Conservation (phyloP, 2,113 vertebrate genomes). For the Paradoxurus hermaphroditus region DNA sequence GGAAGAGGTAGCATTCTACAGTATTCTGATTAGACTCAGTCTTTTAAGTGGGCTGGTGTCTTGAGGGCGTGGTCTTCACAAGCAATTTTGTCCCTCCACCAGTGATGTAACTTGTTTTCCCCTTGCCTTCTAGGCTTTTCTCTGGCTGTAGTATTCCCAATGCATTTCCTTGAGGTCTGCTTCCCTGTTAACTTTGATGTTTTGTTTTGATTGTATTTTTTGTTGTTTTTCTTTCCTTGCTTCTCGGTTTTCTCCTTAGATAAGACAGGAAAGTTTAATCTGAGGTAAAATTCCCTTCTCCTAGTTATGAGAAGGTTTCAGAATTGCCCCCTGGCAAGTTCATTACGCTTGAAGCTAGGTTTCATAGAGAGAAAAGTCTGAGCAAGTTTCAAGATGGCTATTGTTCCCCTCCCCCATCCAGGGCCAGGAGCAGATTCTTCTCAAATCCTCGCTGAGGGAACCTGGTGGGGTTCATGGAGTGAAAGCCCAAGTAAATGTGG, state of each 20-base stretch:
- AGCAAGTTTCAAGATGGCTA: neutral
- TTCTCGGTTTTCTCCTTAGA: neutral
- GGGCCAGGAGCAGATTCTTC: neutral
- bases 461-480: neutral
- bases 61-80: neutral
- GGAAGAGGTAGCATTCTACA: neutral
- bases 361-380: neutral
- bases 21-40: neutral
- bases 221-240: neutral
- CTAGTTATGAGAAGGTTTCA: neutral
- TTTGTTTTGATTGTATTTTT: neutral
- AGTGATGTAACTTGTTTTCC: neutral
- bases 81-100: neutral
- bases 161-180: neutral
- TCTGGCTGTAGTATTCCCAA: neutral
- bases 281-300: neutral
- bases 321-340: neutral
- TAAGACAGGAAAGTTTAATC: neutral
- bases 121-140: neutral
- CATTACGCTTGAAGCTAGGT: neutral
- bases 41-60: neutral
- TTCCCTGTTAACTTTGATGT: neutral
- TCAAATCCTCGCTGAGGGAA: neutral
- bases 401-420: neutral
- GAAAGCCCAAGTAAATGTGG: neutral